phyloP scores from a whole-genome alignment of 2,797 vertebrate genomes.

The Galaxias olidus region DNA sequence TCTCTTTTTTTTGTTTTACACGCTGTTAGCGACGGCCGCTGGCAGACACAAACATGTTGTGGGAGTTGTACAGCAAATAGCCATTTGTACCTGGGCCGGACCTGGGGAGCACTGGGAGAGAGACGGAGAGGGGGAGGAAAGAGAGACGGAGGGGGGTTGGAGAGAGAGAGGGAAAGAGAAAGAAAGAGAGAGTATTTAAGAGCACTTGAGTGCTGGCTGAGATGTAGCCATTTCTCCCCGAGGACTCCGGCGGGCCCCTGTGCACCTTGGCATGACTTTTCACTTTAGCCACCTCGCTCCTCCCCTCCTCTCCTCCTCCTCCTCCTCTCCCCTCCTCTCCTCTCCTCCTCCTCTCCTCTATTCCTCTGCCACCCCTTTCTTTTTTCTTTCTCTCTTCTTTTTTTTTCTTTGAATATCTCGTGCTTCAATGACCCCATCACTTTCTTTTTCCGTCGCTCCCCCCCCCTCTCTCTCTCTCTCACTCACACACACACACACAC shows the following conservation, averaged over 20 bases:
- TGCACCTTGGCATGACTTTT: constrained; percentile 90
- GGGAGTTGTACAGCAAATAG: constrained; percentile 89
- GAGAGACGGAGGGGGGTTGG: constrained; percentile 32
- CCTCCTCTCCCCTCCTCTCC: constrained; percentile 55
- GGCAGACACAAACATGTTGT: constrained; percentile 79
- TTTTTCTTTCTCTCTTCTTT: constrained; percentile 31
- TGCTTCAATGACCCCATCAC: constrained; percentile 81
- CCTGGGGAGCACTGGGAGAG: constrained; percentile 63
- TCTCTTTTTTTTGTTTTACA: constrained; percentile 82
- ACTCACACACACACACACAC: constrained; percentile 29
- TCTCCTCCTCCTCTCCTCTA: constrained; percentile 35
- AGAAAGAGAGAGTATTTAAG: constrained; percentile 78
- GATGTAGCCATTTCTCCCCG: constrained; percentile 87
- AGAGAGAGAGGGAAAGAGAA: constrained; percentile 32
- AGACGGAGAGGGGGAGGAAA: constrained; percentile 31
- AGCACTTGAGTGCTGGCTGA: constrained; percentile 85
- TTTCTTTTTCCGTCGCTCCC: constrained; percentile 59
- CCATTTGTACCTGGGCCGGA: constrained; percentile 88
- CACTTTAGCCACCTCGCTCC: constrained; percentile 79
- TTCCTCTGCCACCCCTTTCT: constrained; percentile 45
- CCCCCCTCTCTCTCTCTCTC: too few relatives aligned
- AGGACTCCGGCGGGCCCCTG: constrained; percentile 75
- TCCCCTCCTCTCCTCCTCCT: constrained; percentile 16
- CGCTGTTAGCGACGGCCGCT: constrained; percentile 78
- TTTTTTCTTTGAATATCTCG: constrained; percentile 35